Base-by-base conservation (phyloP, 2,113 vertebrate genomes). In the Myotis lucifugus region DNA sequence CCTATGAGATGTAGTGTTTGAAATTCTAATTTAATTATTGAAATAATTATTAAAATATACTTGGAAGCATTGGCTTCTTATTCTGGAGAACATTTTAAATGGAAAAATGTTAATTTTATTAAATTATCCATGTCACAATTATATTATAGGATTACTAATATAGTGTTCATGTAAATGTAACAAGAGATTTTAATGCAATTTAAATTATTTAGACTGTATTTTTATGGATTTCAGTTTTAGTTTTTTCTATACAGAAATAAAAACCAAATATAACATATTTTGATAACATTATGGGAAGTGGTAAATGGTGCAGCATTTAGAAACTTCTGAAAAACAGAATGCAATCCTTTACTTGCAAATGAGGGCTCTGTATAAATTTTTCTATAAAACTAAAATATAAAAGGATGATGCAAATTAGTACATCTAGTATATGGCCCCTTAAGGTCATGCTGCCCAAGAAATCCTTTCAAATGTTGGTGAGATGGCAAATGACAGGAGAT, bases 101-200 rank as follows among this genome's bases (percentile, higher is more conserved):
- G 34, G 37, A 74, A 93, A 96, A 82, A 82, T 82, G 72, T 95
- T 92, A 93, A 90, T 95, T 93, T 85, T 89, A 89, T 92, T 93
- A 54, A 64, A 64, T 64, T 64, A 64, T 64, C 61, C 25, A 9
- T 92, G 67, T 95, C 73, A 78, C 9, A 91, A 79, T 88, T 70
- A 85, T 42, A 48, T 87, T 96, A 76, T 13, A 77, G 48, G 21
- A 85, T 97, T 85, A 66, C 92, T 11, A 13, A 83, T 85, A 66
- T 69, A 82, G 5, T 74, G 32, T 92, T 93, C 42, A 93, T 32
- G 21, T 88, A 93, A 21, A 85, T 88, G 21, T 74, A 94, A 74
- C 14, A 66, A 91, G 40, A 69, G 86, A 95, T 85, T 93, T 64
- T 93, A 96, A 92, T 95, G 40, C 27, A 82, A 82, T 92, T 96